Conservation (phyloP, 2,113 vertebrate species). For the Rhinoderma darwinii region DNA sequence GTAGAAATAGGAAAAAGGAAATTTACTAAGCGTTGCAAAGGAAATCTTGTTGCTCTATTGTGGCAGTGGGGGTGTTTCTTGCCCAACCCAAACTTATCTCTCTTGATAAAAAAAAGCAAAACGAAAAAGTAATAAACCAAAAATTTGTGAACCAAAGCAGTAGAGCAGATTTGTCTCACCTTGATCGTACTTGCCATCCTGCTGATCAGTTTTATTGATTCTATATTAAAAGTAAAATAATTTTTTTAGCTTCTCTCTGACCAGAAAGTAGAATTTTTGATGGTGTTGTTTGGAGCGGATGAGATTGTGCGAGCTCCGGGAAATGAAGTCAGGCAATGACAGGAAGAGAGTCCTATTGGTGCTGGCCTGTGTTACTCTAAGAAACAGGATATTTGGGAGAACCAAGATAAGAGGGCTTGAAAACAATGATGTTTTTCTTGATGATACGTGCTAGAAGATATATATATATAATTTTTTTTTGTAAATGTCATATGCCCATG, state of each 20-base stretch:
- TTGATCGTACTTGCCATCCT: constrained; percentile 91
- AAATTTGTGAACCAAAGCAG: constrained; percentile 60
- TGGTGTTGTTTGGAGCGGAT: constrained; percentile 90
- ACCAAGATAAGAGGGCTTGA: constrained; percentile 89
- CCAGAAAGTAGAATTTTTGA: constrained; percentile 86
- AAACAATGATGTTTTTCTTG: constrained; percentile 95
- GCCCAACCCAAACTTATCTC: constrained; percentile 83
- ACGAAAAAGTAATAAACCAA: constrained; percentile 64
- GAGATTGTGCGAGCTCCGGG: constrained; percentile 95
- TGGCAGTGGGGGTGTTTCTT: constrained; percentile 82
- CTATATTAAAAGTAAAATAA: constrained; percentile 81
- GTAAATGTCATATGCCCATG: constrained; percentile 68
- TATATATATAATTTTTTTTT: constrained; percentile 63
- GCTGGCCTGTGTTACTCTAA: constrained; percentile 83
- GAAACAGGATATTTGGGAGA: constrained; percentile 97
- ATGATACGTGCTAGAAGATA: constrained; percentile 79
- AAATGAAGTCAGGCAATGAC: constrained; percentile 93
- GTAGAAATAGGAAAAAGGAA: constrained; percentile 91
- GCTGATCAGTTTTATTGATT: constrained; percentile 81
- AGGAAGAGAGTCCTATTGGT: constrained; percentile 96
- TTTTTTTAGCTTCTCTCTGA: constrained; percentile 84
- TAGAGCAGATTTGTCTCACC: constrained; percentile 76
- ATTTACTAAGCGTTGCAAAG: constrained; percentile 88
- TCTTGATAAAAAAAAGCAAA: constrained; percentile 68
- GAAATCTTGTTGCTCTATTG: constrained; percentile 89